phyloP scores from a whole-genome alignment of 2,113 vertebrate genomes.

The Ascaphus truei region DNA sequence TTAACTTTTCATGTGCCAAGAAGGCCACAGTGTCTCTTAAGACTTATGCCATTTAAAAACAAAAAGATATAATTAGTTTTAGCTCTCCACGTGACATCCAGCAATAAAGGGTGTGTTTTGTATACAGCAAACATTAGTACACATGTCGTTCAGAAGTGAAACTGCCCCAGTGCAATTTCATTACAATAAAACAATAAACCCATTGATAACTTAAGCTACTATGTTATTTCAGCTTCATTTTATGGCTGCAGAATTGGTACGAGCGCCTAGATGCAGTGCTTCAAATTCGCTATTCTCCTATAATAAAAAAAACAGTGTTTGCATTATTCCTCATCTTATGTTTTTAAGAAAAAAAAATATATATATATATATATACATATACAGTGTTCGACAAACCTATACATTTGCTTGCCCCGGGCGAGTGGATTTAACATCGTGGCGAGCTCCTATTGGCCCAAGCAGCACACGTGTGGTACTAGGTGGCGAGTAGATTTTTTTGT shows the following conservation, averaged over 20 bases:
- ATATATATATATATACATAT: too few species aligned
- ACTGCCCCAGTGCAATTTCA: background rate
- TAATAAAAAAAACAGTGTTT: too few species aligned
- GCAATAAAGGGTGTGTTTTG: conserved; percentile 23
- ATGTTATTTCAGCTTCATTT: background rate
- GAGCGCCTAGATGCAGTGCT: too few species aligned
- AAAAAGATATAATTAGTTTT: background rate
- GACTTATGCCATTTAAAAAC: background rate
- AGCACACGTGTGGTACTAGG: too few species aligned
- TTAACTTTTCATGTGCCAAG: conserved; percentile 59
- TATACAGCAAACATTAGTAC: conserved; percentile 12
- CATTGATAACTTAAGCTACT: background rate
- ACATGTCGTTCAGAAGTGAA: background rate
- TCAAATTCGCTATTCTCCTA: too few species aligned
- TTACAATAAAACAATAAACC: background rate
- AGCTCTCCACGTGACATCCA: background rate
- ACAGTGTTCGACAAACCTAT: too few species aligned
- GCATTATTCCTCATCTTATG: too few species aligned
- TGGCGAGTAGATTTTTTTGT: too few species aligned
- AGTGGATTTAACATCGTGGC: too few species aligned
- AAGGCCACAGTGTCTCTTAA: conserved; percentile 33
- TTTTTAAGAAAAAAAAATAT: too few species aligned
- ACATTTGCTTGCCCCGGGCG: too few species aligned
- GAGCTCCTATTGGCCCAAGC: too few species aligned
- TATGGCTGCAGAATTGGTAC: background rate